phyloP scores from a whole-genome alignment of 2,888 invertebrate genomes.

The Augiades crinisus region DNA sequence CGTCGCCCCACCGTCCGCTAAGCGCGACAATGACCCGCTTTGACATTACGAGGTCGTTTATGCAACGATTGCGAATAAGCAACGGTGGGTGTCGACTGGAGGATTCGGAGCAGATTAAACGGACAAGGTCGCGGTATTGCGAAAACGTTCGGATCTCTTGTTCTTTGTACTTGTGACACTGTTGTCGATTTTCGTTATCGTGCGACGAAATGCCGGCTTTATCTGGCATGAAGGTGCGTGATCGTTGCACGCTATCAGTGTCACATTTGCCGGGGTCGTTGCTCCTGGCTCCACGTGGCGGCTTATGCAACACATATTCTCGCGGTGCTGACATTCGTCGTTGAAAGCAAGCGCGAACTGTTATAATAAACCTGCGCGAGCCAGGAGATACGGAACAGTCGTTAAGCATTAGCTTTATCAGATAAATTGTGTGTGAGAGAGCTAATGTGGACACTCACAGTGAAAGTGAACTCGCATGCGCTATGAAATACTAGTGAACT shows the following conservation, averaged over 20 bases:
- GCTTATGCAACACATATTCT: constrained; percentile 55
- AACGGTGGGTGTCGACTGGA: constrained; percentile 58
- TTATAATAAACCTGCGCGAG: constrained; percentile 16
- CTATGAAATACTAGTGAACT: constrained; percentile 17
- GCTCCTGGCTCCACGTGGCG: constrained; percentile 64
- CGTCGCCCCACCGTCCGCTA: constrained; percentile 46
- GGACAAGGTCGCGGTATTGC: constrained; percentile 54
- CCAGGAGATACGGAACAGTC: constrained; percentile 23
- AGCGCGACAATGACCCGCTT: constrained; percentile 76
- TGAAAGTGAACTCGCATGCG: constrained; percentile 27
- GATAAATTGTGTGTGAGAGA: constrained; percentile 23
- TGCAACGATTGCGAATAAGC: constrained; percentile 68
- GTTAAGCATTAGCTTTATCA: constrained; percentile 20
- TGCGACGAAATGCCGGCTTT: constrained; percentile 47
- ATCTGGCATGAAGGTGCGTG: constrained; percentile 55
- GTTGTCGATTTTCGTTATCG: constrained; percentile 51
- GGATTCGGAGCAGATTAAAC: constrained; percentile 55
- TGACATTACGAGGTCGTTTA: constrained; percentile 72
- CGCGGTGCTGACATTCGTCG: constrained; percentile 33
- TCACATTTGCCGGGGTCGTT: constrained; percentile 61
- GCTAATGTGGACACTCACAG: constrained; percentile 23
- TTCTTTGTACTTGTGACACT: too few species aligned
- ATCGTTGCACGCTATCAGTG: constrained; percentile 60
- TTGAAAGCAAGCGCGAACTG: constrained; percentile 37
- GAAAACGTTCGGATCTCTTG: too few species aligned